Percentiles rank a stretch among this genome's conserved stretches.
Evolutionary conservation across 2,888 invertebrate species (phyloP).

Genomic region (Epirrhoe alternata): DNA sequence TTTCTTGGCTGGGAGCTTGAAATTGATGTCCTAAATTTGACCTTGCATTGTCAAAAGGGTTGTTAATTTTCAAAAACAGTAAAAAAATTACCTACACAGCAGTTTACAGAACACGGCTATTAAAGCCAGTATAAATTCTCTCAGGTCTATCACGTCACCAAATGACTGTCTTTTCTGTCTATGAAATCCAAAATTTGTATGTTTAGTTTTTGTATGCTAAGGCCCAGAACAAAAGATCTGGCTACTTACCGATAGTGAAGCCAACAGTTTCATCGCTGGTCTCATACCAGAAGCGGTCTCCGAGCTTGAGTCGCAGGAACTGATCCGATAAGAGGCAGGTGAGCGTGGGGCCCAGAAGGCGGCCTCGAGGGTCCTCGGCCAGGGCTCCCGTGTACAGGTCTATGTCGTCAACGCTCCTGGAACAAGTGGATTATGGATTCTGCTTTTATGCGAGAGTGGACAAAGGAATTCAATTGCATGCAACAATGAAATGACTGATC

Average conservation of each 20-base stretch:
- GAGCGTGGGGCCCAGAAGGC: slow-evolving; percentile 93
- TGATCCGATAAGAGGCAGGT: slow-evolving; percentile 94
- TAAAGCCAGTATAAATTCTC: no score
- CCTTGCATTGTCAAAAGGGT: no score
- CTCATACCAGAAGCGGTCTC: slow-evolving; percentile 96
- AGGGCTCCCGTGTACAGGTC: slow-evolving; percentile 95
- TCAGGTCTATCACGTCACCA: no score
- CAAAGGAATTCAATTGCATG: no score
- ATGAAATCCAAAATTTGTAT: no score
- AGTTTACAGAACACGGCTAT: no score
- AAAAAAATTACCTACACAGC: no score
- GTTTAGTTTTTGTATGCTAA: not conserved
- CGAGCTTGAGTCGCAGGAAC: slow-evolving; percentile 91
- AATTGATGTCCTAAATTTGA: no score
- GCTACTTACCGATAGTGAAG: slow-evolving; percentile 87
- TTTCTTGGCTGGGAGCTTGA: no score
- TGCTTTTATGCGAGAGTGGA: not conserved
- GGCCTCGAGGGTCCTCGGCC: slow-evolving; percentile 90
- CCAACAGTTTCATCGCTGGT: slow-evolving; percentile 86
- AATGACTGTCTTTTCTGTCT: no score
- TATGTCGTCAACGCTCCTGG: slow-evolving; percentile 90
- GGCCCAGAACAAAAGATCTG: not conserved
- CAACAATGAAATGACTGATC: no score
- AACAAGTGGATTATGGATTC: not conserved
- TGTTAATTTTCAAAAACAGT: no score